Percentiles rank a stretch among this genome's conserved stretches.
Evolutionary conservation across 2,888 invertebrate genomes (phyloP).

Genomic region (Carterocephalus palaemon): DNA sequence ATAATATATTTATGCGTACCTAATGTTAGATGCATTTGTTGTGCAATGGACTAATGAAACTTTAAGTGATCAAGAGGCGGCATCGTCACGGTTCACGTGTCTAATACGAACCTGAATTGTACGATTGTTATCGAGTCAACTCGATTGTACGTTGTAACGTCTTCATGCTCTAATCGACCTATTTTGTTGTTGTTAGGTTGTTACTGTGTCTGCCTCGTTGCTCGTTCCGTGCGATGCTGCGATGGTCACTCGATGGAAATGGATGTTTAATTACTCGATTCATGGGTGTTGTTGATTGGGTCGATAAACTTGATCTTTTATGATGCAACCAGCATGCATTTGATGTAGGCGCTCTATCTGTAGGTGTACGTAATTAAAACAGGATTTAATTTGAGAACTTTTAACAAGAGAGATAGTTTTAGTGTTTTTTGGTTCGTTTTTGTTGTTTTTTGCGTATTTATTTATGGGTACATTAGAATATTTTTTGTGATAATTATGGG

Average conservation of each 20-base stretch:
- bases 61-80: conserved; percentile 6
- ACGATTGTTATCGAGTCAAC: conserved; percentile 19
- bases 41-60: conserved; percentile 9
- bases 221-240: conserved; percentile 4
- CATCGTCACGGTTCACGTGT: conserved; percentile 14
- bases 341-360: too few species aligned
- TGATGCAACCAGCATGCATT: background rate
- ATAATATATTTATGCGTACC: background rate
- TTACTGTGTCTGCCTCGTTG: conserved; percentile 12
- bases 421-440: too few species aligned
- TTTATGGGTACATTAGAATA: too few species aligned
- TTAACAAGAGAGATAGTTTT: too few species aligned
- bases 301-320: background rate
- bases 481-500: too few species aligned
- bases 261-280: conserved; percentile 18
- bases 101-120: conserved; percentile 6
- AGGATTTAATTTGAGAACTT: too few species aligned
- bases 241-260: conserved; percentile 13
- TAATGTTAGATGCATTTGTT: background rate
- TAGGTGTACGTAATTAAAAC: too few species aligned
- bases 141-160: conserved; percentile 10
- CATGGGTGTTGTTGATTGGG: background rate
- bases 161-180: conserved; percentile 20
- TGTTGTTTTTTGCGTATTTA: too few species aligned
- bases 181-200: conserved; percentile 11